These are phyloP conservation scores for Pimephales promelas DNA, from an alignment of 2,113 vertebrate genomes.

Conservation along the genomic window DNA sequence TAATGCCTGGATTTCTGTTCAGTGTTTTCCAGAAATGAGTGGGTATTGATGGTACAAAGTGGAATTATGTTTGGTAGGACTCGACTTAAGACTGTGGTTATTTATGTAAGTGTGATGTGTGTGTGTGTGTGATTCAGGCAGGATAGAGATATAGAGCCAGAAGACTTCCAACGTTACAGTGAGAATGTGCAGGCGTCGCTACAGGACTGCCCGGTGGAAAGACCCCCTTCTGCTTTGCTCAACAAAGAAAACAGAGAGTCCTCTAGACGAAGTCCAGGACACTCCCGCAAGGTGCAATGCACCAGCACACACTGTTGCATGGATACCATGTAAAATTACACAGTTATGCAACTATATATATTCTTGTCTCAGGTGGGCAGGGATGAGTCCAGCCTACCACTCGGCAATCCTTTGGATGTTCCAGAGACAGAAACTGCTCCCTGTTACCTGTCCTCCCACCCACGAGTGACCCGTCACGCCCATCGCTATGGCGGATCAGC, in stretches of 20 bases:
- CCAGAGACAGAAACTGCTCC: conserved; percentile 63
- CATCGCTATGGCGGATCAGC: conserved; percentile 85
- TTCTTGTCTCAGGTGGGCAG: conserved; percentile 76
- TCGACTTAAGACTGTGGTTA: neutral
- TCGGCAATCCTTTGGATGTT: conserved; percentile 67
- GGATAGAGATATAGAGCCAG: conserved; percentile 91
- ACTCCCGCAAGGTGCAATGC: conserved; percentile 80
- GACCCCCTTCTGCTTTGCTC: conserved; percentile 77
- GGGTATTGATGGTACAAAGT: neutral
- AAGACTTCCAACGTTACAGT: conserved; percentile 92
- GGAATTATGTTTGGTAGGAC: neutral
- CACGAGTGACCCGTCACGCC: conserved; percentile 73
- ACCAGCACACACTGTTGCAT: neutral
- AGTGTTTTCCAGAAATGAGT: conserved; percentile 84
- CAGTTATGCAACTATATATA: neutral
- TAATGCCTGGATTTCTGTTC: neutral
- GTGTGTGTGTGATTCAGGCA: conserved; percentile 73
- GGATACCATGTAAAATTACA: neutral
- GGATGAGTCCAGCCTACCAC: conserved; percentile 74
- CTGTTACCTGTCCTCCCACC: conserved; percentile 80
- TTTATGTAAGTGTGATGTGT: neutral
- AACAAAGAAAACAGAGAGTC: conserved; percentile 77
- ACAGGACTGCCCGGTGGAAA: conserved; percentile 88
- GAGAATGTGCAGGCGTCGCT: conserved; percentile 87
- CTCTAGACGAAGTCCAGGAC: conserved; percentile 77